Evolutionary conservation across 2,888 invertebrate species (phyloP).

Genomic region (Osmoderma eremita): DNA sequence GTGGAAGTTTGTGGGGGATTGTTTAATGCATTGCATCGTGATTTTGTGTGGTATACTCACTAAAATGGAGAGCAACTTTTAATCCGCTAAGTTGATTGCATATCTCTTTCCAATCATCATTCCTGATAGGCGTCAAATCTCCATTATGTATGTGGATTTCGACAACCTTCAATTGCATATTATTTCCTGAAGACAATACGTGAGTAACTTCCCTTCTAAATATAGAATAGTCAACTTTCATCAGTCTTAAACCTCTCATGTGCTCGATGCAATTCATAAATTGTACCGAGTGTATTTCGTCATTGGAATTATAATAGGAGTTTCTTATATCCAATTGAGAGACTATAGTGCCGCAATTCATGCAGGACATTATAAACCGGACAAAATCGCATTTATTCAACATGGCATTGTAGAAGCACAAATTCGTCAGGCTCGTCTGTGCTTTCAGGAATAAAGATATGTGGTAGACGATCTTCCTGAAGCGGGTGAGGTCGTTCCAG

Average conservation of each 20-base stretch:
- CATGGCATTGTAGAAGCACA: conserved; percentile 64
- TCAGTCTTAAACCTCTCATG: conserved; percentile 58
- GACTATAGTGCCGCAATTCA: conserved; percentile 58
- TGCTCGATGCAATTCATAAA: conserved; percentile 58
- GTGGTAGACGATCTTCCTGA: conserved; percentile 59
- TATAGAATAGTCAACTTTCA: conserved; percentile 65
- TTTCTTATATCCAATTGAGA: conserved; percentile 62
- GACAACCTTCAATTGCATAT: conserved; percentile 58
- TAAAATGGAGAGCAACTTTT: conserved; percentile 58
- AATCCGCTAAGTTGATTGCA: conserved; percentile 61
- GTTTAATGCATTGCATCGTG: conserved; percentile 46
- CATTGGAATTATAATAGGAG: conserved; percentile 63
- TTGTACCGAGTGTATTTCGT: conserved; percentile 50
- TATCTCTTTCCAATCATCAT: conserved; percentile 62
- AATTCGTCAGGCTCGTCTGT: conserved; percentile 60
- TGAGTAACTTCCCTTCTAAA: conserved; percentile 62
- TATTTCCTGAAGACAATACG: conserved; percentile 61
- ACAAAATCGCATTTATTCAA: conserved; percentile 63
- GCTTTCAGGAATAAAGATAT: conserved; percentile 59
- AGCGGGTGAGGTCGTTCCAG: conserved; percentile 64
- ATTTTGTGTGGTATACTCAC: conserved; percentile 43
- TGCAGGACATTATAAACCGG: conserved; percentile 61
- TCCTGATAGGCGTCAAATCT: conserved; percentile 60
- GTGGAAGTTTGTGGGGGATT: conserved; percentile 46
- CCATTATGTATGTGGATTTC: conserved; percentile 63